These are phyloP conservation scores for Creontiades dilutus DNA, from an alignment of 2,888 invertebrate species.

Conservation along the genomic window DNA sequence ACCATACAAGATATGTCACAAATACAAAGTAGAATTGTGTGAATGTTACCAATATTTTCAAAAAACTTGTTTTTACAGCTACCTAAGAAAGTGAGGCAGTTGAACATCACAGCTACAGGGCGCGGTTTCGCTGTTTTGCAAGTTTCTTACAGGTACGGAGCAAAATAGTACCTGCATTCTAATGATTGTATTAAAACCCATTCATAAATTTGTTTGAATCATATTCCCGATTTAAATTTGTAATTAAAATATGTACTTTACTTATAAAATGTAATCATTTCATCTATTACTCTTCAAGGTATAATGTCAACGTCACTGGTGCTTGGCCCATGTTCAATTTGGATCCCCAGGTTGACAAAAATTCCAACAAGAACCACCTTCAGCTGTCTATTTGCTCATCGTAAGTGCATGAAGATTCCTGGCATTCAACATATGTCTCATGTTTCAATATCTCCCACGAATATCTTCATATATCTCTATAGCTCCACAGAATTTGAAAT, in stretches of 20 bases:
- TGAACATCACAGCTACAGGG: slow-evolving; percentile 89
- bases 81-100: slow-evolving; percentile 81
- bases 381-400: slow-evolving; percentile 90
- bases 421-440: neutral
- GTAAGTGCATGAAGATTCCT: slow-evolving; percentile 78
- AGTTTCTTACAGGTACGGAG: slow-evolving; percentile 82
- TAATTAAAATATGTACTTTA: too few relatives aligned
- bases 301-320: slow-evolving; percentile 91
- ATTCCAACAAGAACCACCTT: slow-evolving; percentile 87
- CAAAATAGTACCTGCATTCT: too few relatives aligned
- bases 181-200: too few relatives aligned
- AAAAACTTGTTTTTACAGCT: slow-evolving; percentile 78
- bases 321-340: slow-evolving; percentile 92
- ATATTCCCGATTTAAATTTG: too few relatives aligned
- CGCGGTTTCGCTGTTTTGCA: slow-evolving; percentile 89
- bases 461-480: too few relatives aligned
- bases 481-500: neutral
- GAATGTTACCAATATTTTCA: too few relatives aligned
- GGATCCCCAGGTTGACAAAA: slow-evolving; percentile 91
- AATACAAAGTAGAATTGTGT: too few relatives aligned
- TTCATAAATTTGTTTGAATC: too few relatives aligned
- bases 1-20: too few relatives aligned
- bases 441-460: neutral
- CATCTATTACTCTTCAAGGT: slow-evolving; percentile 78
- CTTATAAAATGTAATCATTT: too few relatives aligned